Evolutionary conservation across 1,140 invertebrate species (phyloP).

Genomic region (Macrotrachela quadricornifera): DNA sequence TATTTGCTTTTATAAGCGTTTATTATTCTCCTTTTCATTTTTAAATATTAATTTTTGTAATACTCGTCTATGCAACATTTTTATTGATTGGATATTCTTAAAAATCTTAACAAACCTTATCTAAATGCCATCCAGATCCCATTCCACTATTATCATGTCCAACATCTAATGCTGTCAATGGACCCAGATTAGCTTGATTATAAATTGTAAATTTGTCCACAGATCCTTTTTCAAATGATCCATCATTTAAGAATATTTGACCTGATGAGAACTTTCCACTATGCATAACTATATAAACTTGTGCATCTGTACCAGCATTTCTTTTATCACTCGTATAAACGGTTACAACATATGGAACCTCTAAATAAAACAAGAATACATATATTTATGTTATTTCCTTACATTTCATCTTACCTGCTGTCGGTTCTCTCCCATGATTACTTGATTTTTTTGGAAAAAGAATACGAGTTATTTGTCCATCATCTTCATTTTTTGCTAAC

Average conservation of each 20-base stretch:
- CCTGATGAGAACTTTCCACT: constrained; percentile 21
- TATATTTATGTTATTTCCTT: too few species aligned
- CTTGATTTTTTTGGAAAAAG: too few species aligned
- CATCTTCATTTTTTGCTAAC: constrained; percentile 27
- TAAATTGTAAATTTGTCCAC: constrained; percentile 25
- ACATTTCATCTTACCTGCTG: too few species aligned
- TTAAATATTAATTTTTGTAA: too few species aligned
- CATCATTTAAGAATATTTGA: constrained; percentile 23
- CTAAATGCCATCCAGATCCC: constrained; percentile 25
- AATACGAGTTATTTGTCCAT: constrained; percentile 21
- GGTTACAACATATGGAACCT: constrained; percentile 21
- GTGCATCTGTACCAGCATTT: constrained; percentile 23
- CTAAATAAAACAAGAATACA: too few species aligned
- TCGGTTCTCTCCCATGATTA: too few species aligned
- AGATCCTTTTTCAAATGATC: constrained; percentile 21
- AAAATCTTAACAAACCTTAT: too few species aligned
- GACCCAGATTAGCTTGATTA: constrained; percentile 20
- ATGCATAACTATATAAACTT: constrained; percentile 24
- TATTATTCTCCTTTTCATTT: too few species aligned
- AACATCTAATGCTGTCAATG: constrained; percentile 22
- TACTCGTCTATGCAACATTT: too few species aligned
- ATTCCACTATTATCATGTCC: constrained; percentile 27
- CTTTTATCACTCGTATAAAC: constrained; percentile 23
- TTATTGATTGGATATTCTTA: too few species aligned
- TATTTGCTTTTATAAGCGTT: too few species aligned